A percentile compares a stretch with the other conserved stretches of the same genome.
These are phyloP conservation scores for Chrysotoxum bicinctum DNA, from an alignment of 2,888 invertebrate genomes.

Conservation along the genomic window DNA sequence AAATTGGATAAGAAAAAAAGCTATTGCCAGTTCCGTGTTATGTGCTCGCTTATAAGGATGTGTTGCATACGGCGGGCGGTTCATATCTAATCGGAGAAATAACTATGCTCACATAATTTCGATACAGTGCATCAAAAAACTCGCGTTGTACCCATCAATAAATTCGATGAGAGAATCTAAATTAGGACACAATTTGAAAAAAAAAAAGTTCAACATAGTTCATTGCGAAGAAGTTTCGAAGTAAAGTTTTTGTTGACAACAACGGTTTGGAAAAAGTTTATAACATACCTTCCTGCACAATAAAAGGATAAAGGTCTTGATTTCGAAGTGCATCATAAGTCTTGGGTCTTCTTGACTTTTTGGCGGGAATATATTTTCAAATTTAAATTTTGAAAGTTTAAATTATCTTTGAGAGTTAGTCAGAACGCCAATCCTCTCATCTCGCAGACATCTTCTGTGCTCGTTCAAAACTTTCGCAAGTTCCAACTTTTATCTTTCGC, in stretches of 20 bases:
- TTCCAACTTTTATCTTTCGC: conserved; percentile 30
- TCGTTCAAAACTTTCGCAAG: conserved; percentile 31
- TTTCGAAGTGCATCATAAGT: conserved; percentile 3
- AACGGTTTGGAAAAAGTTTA: background rate
- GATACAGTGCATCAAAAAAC: conserved; percentile 47
- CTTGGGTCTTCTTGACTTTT: conserved; percentile 22
- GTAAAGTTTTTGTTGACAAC: background rate
- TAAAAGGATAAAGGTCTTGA: background rate
- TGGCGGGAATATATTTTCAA: conserved; percentile 57
- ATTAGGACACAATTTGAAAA: conserved; percentile 10
- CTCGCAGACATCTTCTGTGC: conserved; percentile 51
- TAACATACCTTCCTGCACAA: conserved; percentile 8
- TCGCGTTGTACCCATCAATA: conserved; percentile 15
- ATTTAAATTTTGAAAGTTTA: conserved; percentile 37
- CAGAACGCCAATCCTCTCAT: background rate
- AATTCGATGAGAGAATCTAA: background rate
- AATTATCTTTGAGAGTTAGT: conserved; percentile 11
- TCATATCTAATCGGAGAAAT: conserved; percentile 58
- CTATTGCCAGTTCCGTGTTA: conserved; percentile 71
- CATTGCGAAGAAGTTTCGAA: background rate
- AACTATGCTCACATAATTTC: conserved; percentile 53
- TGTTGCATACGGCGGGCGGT: conserved; percentile 65
- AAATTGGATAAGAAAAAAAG: conserved; percentile 68
- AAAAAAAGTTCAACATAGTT: background rate
- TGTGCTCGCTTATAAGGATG: conserved; percentile 71